These are phyloP conservation scores for Syritta pipiens DNA, from an alignment of 2,888 invertebrate species.

Conservation along the genomic window DNA sequence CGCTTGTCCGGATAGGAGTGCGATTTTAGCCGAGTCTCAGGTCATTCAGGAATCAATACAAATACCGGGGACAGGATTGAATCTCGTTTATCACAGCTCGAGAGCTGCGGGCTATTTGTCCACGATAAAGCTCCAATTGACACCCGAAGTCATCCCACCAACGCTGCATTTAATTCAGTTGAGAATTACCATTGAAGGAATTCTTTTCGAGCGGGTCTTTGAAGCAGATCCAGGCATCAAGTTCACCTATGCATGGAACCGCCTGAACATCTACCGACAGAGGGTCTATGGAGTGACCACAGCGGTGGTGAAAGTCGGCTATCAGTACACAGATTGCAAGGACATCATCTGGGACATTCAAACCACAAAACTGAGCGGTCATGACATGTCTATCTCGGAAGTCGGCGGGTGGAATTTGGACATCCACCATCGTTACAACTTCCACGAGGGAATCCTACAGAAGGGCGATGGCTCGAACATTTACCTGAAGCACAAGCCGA, in stretches of 20 bases:
- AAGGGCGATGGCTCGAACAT: constrained; percentile 98
- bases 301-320: constrained; percentile 96
- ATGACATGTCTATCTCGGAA: constrained; percentile 97
- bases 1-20: constrained; percentile 95
- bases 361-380: constrained; percentile 95
- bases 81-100: constrained; percentile 97
- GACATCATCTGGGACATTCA: constrained; percentile 97
- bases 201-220: constrained; percentile 93
- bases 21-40: constrained; percentile 93
- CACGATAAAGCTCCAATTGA: constrained; percentile 93
- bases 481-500: constrained; percentile 94
- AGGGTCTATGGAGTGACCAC: constrained; percentile 97
- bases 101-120: constrained; percentile 95
- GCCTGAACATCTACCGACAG: constrained; percentile 96
- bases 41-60: constrained; percentile 97
- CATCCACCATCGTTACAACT: constrained; percentile 98
- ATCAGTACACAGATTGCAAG: constrained; percentile 95
- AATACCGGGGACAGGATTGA: constrained; percentile 96
- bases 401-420: constrained; percentile 99
- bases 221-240: constrained; percentile 98
- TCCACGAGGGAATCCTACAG: constrained; percentile 98
- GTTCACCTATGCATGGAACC: constrained; percentile 98
- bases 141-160: constrained; percentile 90
- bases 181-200: constrained; percentile 95
- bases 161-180: constrained; percentile 93